Percentiles rank a stretch among this genome's conserved stretches.
Evolutionary conservation across 2,797 vertebrate species (phyloP).

Genomic region (Mormyrops attenuatus): DNA sequence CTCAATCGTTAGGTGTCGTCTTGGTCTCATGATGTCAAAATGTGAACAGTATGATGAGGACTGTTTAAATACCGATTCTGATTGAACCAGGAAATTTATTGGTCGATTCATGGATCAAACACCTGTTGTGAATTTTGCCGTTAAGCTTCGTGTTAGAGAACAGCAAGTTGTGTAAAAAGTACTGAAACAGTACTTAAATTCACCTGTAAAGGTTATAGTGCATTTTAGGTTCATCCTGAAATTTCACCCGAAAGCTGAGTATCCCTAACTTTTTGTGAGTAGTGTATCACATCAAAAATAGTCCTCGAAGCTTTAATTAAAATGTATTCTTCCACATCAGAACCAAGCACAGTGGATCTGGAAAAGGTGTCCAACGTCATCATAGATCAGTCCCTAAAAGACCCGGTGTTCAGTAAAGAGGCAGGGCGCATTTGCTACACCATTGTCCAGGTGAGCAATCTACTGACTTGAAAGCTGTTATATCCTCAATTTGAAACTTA

Average conservation of each 20-base stretch:
- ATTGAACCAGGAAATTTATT: too few relatives aligned
- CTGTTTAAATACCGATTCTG: not conserved
- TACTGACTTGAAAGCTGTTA: not conserved
- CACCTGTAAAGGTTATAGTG: too few relatives aligned
- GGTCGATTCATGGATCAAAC: too few relatives aligned
- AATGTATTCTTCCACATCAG: slow-evolving; percentile 36
- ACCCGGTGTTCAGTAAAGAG: slow-evolving; percentile 90
- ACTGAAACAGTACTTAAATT: too few relatives aligned
- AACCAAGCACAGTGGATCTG: slow-evolving; percentile 75
- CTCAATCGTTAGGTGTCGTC: too few relatives aligned
- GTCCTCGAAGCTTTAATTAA: not conserved
- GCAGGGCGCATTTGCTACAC: slow-evolving; percentile 93
- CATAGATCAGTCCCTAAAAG: slow-evolving; percentile 90
- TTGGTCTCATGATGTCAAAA: too few relatives aligned
- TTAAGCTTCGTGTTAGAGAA: too few relatives aligned
- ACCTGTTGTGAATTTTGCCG: too few relatives aligned
- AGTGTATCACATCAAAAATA: not conserved
- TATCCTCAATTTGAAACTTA: not conserved
- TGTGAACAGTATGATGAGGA: not conserved
- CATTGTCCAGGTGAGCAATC: slow-evolving; percentile 82
- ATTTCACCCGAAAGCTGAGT: too few relatives aligned
- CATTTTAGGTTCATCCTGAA: too few relatives aligned
- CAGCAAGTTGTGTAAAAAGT: too few relatives aligned
- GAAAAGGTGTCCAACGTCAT: slow-evolving; percentile 86
- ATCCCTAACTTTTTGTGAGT: not conserved